Base-by-base conservation (phyloP, 1,140 invertebrate species). In the Nebria ingens region DNA sequence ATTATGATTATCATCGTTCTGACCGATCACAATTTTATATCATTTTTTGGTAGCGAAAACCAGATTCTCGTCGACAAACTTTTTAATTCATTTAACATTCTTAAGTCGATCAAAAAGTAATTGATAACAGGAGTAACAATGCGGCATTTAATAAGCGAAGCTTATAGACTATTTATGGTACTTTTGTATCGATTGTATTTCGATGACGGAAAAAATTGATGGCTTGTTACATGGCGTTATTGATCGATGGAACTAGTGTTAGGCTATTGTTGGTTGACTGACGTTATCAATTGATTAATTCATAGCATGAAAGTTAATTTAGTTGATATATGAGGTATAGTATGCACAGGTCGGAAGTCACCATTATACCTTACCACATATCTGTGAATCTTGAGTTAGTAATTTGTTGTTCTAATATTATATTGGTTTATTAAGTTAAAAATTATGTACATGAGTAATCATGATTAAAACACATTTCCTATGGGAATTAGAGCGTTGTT, bases 241-340 rank as follows among this genome's bases (percentile, higher is more conserved):
- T 34, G n/a, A 34, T 34, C 6, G 25, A 9, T n/a, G n/a, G 17
- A 12, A 45, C 6, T 45, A 45, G 6, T 45, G 40, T 45, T 4
- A 45, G 9, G 40, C 4, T 17, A 45, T 12, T 45, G 17, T 45
- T 12, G 3, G 40, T 6, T 45, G 40, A 45, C 17, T 45, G 40
- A 45, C 40, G 17, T 45, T 45, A 45, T 45, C 40, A 45, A 45
- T 45, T 45, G 40, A 45, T 45, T 45, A 45, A 45, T 45, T 12
- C 9, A 12, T 17, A 45, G 9, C 40, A 17, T 45, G 40, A 45
- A 45, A 45, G 40, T 45, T 45, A 17, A 45, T 17, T 45, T 17
- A 17, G 9, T n/a, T 34, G 6, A 34, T n/a, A n/a, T 34, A 34
- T 34, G 6, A n/a, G n/a, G n/a, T 34, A 34, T 9, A 34, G 6